Evolutionary conservation across 1,140 invertebrate species (phyloP), one percentile per base, ranked within the genome.

Genomic region (Atopsyche davidsoni): DNA sequence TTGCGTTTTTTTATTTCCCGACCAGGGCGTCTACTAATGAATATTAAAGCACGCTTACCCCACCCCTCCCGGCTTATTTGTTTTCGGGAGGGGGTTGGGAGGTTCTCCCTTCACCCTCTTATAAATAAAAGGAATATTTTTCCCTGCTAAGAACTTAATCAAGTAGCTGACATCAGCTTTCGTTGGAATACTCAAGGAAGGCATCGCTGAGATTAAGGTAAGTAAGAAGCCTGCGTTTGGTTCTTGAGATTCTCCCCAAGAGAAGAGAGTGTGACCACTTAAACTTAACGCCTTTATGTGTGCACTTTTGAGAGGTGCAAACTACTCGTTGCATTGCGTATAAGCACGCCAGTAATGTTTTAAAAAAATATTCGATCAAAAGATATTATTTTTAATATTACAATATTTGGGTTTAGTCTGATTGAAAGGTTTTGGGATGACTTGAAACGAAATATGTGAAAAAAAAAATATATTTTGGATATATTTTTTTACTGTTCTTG

Each of bases 91-190:
- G 54, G 49, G 40, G 44, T 38, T 21, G 32, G 23, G 6, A 39
- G 17, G 31, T 34, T 10, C 16, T 9, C 40, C 40, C 10, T 22
- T n/a, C 35, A 23, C 51, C 48, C 40, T 49, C 56, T 47, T 58
- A 57, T 53, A 54, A 58, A 58, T 53, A 58, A 58, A 58, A 54
- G 56, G 56, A 58, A 58, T 54, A 58, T 54, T 58, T 54, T 54
- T 58, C 52, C 56, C 46, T 51, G 36, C 51, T 40, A 48, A 58
- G 56, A 58, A 58, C 56, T 58, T 58, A 58, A 58, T 58, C 56
- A 58, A 58, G 56, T 58, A 55, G 51, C 56, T 58, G 56, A 58
- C 56, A 58, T 58, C 56, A 58, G 56, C 56, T 57, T 50, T 57
- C 55, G 34, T 44, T 43, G 18, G 49, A 53, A 57, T 57, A 57